A percentile compares a stretch with the other conserved stretches of the same genome.
phyloP scores from a whole-genome alignment of 2,888 invertebrate genomes.

The Drosophila incognita region DNA sequence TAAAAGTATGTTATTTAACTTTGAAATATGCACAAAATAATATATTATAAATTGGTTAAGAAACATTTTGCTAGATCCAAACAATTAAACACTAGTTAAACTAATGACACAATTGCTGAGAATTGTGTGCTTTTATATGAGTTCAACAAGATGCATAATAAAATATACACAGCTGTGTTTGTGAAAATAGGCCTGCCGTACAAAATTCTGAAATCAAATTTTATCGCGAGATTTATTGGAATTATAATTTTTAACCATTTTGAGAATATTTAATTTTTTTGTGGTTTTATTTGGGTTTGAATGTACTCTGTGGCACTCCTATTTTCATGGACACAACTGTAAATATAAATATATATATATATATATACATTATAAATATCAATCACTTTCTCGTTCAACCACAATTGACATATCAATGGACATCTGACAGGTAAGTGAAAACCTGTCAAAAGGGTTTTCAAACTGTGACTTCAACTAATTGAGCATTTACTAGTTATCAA shows the following conservation, averaged over 20 bases:
- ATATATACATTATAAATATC: neutral
- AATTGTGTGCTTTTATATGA: conserved; percentile 46
- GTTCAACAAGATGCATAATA: neutral
- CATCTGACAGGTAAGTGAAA: conserved; percentile 12
- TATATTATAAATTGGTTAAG: conserved; percentile 60
- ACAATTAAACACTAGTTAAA: conserved; percentile 34
- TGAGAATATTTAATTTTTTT: neutral
- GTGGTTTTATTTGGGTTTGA: neutral
- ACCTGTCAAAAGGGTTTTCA: conserved; percentile 5
- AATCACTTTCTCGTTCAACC: neutral
- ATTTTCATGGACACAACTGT: neutral
- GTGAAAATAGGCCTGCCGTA: neutral
- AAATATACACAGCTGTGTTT: neutral
- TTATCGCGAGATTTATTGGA: neutral
- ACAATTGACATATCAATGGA: conserved; percentile 14
- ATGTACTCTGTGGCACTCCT: neutral
- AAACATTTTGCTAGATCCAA: conserved; percentile 19
- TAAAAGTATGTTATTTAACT: conserved; percentile 48
- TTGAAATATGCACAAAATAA: conserved; percentile 56
- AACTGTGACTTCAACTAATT: conserved; percentile 10
- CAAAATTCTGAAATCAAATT: neutral
- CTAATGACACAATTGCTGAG: conserved; percentile 16
- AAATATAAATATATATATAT: neutral
- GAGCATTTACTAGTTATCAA: conserved; percentile 11
- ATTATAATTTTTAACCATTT: neutral